Base-by-base conservation (phyloP, 2,797 vertebrate genomes). In the Acrossocheilus wenchowensis region DNA sequence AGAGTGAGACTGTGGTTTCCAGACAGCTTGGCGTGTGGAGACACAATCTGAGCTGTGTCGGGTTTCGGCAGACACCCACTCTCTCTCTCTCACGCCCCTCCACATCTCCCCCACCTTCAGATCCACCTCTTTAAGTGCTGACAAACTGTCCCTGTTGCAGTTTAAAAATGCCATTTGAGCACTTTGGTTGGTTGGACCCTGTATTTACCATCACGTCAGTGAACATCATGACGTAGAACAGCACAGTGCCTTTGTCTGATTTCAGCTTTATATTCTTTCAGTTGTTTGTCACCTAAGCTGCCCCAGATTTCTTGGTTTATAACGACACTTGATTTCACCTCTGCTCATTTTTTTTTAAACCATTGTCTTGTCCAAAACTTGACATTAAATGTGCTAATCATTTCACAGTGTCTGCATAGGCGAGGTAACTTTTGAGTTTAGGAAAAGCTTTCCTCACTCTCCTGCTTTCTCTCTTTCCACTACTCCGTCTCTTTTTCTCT, bases 41-140 rank as follows among this genome's bases (percentile, higher is more conserved):
- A 92, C 91, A 92, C 89, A 93, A 80, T 94, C 91, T 89, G 90
- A 91, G 88, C 89, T 86, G 88, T 90, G 89, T 92, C 92, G 88
- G 89, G 89, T 93, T 93, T 93, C 92, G 87, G 86, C 89, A 92
- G 83, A 90, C 87, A 90, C 77, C 87, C 72, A 62, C 62, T 81
- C 17, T 48, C 23, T 77, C n/a, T 54, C 75, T 71, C n/a, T 82
- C 52, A 14, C 36, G 2, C 60, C 60, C 43, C 23, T 72, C 14
- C 80, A 45, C 19, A 3, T 48, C 77, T 71, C 64, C 21, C 72
- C 72, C 23, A 64, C 62, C 23, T 78, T 26, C 36, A 84, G 62
- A 41, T 54, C 50, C 64, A 50, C 34, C 62, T 78, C 34, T 84
- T 36, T 69, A 68, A 57, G 36, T 69, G 74, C 34, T 34, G 64